These are phyloP conservation scores for Melanotus villosus DNA, from an alignment of 2,888 invertebrate genomes.

Conservation along the genomic window DNA sequence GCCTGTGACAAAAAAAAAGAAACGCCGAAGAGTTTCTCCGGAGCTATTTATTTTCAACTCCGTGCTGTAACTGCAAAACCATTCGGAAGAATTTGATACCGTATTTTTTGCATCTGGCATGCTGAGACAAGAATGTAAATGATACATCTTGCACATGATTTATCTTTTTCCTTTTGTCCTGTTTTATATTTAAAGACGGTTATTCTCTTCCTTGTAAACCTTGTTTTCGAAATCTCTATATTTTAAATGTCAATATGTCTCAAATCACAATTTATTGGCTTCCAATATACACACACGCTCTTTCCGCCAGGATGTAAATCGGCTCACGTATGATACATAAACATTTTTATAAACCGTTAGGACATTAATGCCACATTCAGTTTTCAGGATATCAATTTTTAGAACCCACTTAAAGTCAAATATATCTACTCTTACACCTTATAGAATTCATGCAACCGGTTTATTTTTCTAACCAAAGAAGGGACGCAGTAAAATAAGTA, in stretches of 20 bases:
- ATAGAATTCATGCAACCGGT: constrained; percentile 2
- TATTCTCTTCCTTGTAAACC: constrained; percentile 11
- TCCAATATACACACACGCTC: constrained; percentile 10
- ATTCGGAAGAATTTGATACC: constrained; percentile 21
- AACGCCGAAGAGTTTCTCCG: constrained; percentile 8
- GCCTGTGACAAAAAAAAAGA: neutral
- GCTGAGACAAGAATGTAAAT: constrained; percentile 35
- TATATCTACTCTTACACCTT: constrained; percentile 3
- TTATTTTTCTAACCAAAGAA: constrained; percentile 6
- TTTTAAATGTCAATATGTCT: constrained; percentile 28
- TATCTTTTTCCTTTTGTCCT: constrained; percentile 24
- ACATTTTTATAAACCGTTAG: constrained; percentile 25
- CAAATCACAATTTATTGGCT: constrained; percentile 18
- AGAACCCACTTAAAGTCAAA: constrained; percentile 9
- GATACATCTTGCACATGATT: constrained; percentile 38
- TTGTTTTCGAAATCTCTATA: constrained; percentile 24
- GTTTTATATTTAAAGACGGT: constrained; percentile 34
- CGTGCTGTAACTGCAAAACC: constrained; percentile 8
- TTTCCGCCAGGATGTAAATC: constrained; percentile 7
- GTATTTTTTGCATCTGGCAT: constrained; percentile 25
- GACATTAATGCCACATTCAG: constrained; percentile 17
- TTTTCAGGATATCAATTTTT: constrained; percentile 18
- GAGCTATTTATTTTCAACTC: constrained; percentile 16
- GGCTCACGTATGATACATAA: constrained; percentile 19
- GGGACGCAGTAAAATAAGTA: constrained; percentile 7